Conservation (phyloP, 2,888 invertebrate species). For the Argyresthia goedartella region DNA sequence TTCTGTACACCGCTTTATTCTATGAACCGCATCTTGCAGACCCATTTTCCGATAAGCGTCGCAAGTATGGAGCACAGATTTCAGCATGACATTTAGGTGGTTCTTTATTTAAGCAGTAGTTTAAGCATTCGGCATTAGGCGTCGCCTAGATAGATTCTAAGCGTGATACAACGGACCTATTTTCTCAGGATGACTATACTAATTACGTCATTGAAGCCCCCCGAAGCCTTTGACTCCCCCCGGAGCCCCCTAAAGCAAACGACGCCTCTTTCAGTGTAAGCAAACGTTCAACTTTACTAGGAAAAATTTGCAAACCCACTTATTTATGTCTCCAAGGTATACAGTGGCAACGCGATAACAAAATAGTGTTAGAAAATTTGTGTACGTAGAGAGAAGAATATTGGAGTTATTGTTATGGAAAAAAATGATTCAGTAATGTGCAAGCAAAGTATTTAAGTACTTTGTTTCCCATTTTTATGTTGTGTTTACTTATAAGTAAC, state of each 20-base stretch:
- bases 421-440: too few species aligned
- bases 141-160: neutral
- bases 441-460: too few species aligned
- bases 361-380: conserved; percentile 6
- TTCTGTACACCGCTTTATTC: too few species aligned
- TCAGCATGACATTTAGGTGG: too few species aligned
- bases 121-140: too few species aligned
- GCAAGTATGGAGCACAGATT: too few species aligned
- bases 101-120: too few species aligned
- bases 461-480: too few species aligned
- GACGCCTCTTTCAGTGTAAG: conserved; percentile 61
- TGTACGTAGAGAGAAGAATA: conserved; percentile 1
- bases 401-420: neutral
- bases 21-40: too few species aligned
- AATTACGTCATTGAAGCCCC: conserved; percentile 58
- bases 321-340: conserved; percentile 55
- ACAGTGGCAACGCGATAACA: conserved; percentile 30
- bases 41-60: too few species aligned
- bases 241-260: conserved; percentile 43
- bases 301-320: conserved; percentile 63
- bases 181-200: conserved; percentile 34
- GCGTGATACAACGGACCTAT: neutral
- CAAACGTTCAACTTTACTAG: conserved; percentile 57
- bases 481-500: too few species aligned
- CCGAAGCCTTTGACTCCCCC: conserved; percentile 13